Percentiles rank a stretch among this genome's conserved stretches.
phyloP scores from a whole-genome alignment of 2,113 vertebrate species.

The Lichenostomus cassidix region DNA sequence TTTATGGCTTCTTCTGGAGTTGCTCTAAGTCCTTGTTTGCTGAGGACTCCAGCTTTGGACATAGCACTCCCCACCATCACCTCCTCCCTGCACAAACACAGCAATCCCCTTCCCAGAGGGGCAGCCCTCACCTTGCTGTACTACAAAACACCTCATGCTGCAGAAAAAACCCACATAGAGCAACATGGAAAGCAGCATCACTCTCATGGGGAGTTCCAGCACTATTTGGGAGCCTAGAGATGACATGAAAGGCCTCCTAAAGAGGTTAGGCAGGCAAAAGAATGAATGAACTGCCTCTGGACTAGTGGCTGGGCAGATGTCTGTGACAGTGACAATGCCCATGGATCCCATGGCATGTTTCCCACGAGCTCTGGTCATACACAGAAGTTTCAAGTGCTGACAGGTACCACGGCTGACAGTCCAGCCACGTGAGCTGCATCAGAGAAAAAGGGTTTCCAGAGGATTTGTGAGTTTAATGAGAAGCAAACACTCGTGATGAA shows the following conservation, averaged over 20 bases:
- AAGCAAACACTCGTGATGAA: background rate
- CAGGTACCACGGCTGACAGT: background rate
- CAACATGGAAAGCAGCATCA: rapidly evolving
- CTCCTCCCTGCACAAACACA: background rate
- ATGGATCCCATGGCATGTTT: rapidly evolving
- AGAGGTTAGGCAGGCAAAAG: background rate
- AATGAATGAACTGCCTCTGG: background rate
- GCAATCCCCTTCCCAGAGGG: background rate
- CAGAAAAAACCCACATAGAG: rapidly evolving
- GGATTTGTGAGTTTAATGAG: background rate
- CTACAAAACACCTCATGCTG: background rate
- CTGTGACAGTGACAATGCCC: rapidly evolving
- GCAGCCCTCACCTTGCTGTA: background rate
- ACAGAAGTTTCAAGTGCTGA: background rate
- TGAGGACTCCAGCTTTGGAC: background rate
- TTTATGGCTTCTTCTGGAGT: background rate
- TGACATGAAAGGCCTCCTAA: background rate
- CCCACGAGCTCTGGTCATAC: background rate
- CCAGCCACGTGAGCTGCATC: background rate
- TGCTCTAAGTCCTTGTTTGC: rapidly evolving
- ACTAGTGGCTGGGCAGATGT: background rate
- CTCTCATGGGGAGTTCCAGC: background rate
- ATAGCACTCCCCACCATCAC: background rate
- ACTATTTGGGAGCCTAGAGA: rapidly evolving
- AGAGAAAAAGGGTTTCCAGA: background rate